Evolutionary conservation across 2,888 invertebrate genomes (phyloP).

Genomic region (Calephelis perditalis): DNA sequence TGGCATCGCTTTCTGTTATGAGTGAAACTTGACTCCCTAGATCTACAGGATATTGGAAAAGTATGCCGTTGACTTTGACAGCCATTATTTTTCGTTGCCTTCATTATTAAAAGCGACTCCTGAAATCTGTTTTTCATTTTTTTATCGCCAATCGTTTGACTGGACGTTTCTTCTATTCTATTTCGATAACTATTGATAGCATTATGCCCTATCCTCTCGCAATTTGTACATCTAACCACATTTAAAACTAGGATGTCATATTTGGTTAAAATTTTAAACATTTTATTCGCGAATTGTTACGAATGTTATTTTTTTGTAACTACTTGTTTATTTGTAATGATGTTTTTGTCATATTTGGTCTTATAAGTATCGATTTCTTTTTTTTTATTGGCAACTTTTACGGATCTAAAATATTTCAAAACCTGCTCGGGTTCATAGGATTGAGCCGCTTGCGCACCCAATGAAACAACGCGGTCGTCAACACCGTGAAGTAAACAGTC

Average conservation of each 20-base stretch:
- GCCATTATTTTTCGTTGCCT: constrained; percentile 20
- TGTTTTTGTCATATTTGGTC: neutral
- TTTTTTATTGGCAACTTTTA: constrained; percentile 21
- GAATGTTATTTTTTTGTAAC: neutral
- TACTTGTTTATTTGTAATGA: neutral
- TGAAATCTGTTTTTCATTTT: constrained; percentile 10
- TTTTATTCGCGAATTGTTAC: neutral
- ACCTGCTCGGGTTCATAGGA: constrained; percentile 17
- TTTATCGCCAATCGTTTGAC: neutral
- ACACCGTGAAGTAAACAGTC: constrained; percentile 28
- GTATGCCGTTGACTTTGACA: constrained; percentile 19
- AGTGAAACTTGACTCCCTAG: constrained; percentile 34
- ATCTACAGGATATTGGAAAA: constrained; percentile 28
- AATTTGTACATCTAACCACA: neutral
- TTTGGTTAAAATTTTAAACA: neutral
- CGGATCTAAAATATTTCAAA: constrained; percentile 21
- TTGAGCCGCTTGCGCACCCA: constrained; percentile 28
- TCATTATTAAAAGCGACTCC: neutral
- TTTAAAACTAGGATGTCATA: neutral
- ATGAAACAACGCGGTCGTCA: constrained; percentile 26
- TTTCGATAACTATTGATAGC: neutral
- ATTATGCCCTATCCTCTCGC: neutral
- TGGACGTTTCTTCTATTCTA: neutral
- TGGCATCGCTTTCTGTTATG: constrained; percentile 24
- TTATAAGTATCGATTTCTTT: neutral